A percentile compares a stretch with the other conserved stretches of the same genome.
These are phyloP conservation scores for Apodemia hepburni DNA, from an alignment of 2,888 invertebrate genomes.

Conservation along the genomic window DNA sequence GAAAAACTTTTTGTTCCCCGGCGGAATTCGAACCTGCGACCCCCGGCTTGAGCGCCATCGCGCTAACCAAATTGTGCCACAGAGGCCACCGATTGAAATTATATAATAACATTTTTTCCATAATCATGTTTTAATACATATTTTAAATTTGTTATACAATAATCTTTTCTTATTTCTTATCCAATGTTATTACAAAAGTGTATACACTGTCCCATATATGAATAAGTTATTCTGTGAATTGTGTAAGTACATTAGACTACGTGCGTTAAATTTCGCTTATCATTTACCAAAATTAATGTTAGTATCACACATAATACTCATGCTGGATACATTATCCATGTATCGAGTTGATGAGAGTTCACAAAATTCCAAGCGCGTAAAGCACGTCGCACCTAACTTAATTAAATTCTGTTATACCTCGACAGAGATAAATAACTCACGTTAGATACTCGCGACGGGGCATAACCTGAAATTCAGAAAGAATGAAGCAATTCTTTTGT, in stretches of 20 bases:
- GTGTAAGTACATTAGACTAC: not conserved
- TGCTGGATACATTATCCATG: slow-evolving; percentile 19
- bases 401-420: slow-evolving; percentile 76
- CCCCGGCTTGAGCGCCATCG: no score
- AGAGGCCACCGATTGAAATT: no score
- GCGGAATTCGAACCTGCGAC: no score
- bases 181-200: no score
- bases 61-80: no score
- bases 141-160: no score
- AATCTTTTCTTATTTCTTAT: no score
- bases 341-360: slow-evolving; percentile 37
- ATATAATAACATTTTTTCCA: no score
- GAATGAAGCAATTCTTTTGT: slow-evolving; percentile 67
- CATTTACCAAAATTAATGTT: slow-evolving; percentile 9
- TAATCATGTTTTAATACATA: no score
- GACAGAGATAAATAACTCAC: slow-evolving; percentile 73
- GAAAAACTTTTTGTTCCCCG: no score
- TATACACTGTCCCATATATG: no score
- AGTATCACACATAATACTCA: slow-evolving; percentile 5
- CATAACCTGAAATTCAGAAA: slow-evolving; percentile 59
- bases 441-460: slow-evolving; percentile 40
- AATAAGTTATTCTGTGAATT: not conserved
- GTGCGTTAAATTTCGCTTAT: not conserved
- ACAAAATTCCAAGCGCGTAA: slow-evolving; percentile 62
- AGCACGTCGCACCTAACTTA: slow-evolving; percentile 73